Evolutionary conservation across 1,140 invertebrate genomes (phyloP), one percentile per base, ranked within the genome.

Genomic region (Sycophaga agraensis): DNA sequence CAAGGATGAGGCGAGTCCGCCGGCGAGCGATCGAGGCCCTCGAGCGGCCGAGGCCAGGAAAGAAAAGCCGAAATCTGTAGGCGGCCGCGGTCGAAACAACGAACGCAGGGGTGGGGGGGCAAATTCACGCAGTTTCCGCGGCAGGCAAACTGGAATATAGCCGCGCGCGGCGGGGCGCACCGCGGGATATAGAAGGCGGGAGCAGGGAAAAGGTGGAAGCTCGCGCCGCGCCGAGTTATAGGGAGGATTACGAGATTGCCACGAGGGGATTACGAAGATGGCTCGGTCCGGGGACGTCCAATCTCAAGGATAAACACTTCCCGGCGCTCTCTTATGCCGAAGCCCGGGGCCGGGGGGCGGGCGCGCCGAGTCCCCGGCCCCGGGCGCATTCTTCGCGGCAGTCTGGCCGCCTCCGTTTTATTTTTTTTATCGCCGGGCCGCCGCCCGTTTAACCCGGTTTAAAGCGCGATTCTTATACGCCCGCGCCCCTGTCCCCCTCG

Each of bases 231-330:
- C 54, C 65, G 71, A 80, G 74, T 79, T 80, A 80, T 80, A 79
- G 66, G 71, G 68, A 70, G 73, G 76, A 79, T 79, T 79, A 78
- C 77, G 76, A 78, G 77, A 80, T 80, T 79, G 77, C 77, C 73
- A 73, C 73, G 70, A 70, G 70, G 76, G 75, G 76, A 80, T 80
- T 79, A 80, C 76, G 70, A 76, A 70, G 75, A 80, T 77, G 74
- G 74, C 73, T 77, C 72, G 65, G 28, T 4, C 5, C 57, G 70
- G 57, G 73, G 69, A 79, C 75, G 77, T 79, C 78, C 76, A 80
- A 80, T 79, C 77, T 80, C 74, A 69, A 77, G 78, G 75, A 80
- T 80, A 80, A 79, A 80, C 78, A 79, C 76, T 80, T 77, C 72
- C 75, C 71, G 66, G 69, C 73, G 69, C 70, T 71, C 70, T 73